Evolutionary conservation across 2,113 vertebrate genomes (phyloP), one percentile per base, ranked within the genome.

Genomic region (Ia io): DNA sequence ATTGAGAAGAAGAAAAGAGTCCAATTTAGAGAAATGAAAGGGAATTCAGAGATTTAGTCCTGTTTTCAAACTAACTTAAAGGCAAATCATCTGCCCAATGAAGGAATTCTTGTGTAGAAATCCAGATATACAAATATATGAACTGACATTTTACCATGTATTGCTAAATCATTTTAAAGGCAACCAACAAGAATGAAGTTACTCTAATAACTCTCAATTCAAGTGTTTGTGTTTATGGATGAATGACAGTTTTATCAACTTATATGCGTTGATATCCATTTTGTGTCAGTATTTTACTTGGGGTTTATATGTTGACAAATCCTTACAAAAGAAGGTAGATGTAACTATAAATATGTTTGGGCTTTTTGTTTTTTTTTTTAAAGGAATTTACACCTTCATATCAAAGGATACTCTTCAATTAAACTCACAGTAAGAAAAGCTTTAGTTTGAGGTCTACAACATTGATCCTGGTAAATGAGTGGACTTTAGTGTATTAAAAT

Each of bases 21-120:
- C 28, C 28, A 74, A 49, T 80, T 71, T 28, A 94, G 28, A 93
- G 12, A 77, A 37, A 1, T 77, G 37, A 91, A 89, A 65, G 30
- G 9, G 22, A 71, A 35, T 53, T 56, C 37, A 65, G 70, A 73
- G 35, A 91, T 77, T 84, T 53, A 71, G 42, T 73, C 14, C 61
- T 84, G 9, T 73, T 94, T 88, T 84, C 28, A 88, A 63, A 91
- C 76, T 70, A 25, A 61, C 79, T 93, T n/a, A 85, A 59, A 91
- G 30, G 59, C 59, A 86, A 91, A 63, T 30, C 18, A 42, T 42
- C 20, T 22, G 13, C 20, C 28, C 40, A 17, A 42, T 22, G 74
- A 91, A 87, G n/a, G 2, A 70, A 71, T 32, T 91, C 17, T 83
- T 53, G 53, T 2, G 11, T 69, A 42, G 61, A 70, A 91, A 94